Percentiles rank a stretch among this genome's conserved stretches.
Evolutionary conservation across 2,113 vertebrate genomes (phyloP).

Genomic region (Alethe diademata): DNA sequence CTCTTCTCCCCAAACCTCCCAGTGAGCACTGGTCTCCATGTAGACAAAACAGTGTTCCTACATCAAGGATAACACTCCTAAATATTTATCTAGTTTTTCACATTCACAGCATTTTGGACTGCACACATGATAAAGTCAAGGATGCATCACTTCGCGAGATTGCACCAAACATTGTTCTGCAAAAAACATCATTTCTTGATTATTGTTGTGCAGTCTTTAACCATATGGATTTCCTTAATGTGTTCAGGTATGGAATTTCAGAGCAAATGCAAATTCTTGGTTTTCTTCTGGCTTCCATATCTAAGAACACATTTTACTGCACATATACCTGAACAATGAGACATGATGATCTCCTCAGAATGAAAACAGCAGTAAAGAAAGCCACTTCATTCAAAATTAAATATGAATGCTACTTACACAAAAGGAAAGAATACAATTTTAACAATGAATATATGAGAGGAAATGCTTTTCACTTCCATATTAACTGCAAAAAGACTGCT

Average conservation of each 20-base stretch:
- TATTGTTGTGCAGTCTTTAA: neutral
- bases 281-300: neutral
- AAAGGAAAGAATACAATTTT: neutral
- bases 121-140: neutral
- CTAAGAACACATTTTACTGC: neutral
- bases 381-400: neutral
- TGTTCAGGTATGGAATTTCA: neutral
- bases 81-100: neutral
- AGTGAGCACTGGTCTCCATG: neutral
- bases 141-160: neutral
- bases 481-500: neutral
- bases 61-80: neutral
- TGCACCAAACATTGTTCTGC: neutral
- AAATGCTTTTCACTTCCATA: neutral
- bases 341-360: neutral
- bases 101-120: neutral
- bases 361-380: neutral
- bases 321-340: neutral
- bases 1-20: neutral
- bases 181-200: neutral
- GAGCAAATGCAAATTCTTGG: neutral
- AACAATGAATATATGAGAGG: neutral
- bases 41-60: neutral
- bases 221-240: neutral
- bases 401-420: neutral